phyloP scores from a whole-genome alignment of 2,797 vertebrate species.

The Novumbra hubbsi region DNA sequence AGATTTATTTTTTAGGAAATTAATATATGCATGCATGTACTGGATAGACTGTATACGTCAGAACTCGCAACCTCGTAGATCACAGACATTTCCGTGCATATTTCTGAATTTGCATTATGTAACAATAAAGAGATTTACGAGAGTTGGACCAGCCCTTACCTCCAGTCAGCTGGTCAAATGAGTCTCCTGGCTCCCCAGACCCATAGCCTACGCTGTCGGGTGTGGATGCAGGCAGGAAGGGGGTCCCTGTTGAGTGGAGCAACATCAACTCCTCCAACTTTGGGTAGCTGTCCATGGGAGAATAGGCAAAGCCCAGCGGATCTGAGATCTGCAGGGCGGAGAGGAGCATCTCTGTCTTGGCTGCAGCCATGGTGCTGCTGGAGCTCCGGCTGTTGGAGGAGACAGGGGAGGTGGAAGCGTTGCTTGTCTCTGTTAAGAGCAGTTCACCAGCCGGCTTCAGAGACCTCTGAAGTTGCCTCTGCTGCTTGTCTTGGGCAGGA shows the following conservation, averaged over 20 bases:
- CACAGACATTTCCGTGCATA: neutral
- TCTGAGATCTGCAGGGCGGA: slow-evolving; percentile 89
- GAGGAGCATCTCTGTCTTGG: slow-evolving; percentile 88
- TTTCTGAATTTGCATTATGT: neutral
- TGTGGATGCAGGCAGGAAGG: slow-evolving; percentile 74
- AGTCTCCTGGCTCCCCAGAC: slow-evolving; percentile 78
- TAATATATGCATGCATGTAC: neutral
- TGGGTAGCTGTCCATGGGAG: slow-evolving; percentile 86
- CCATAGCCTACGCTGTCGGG: slow-evolving; percentile 70
- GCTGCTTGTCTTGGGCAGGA: slow-evolving; percentile 19
- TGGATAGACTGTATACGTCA: neutral
- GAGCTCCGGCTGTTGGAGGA: slow-evolving; percentile 29
- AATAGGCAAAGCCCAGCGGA: slow-evolving; percentile 82
- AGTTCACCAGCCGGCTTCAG: slow-evolving; percentile 12
- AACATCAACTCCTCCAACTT: slow-evolving; percentile 94
- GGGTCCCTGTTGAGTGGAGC: slow-evolving; percentile 80
- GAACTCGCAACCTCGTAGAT: neutral
- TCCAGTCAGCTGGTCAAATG: slow-evolving; percentile 82
- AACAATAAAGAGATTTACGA: neutral
- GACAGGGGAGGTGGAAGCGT: neutral
- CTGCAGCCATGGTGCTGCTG: slow-evolving; percentile 80
- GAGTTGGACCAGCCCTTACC: slow-evolving; percentile 75
- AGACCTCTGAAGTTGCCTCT: slow-evolving; percentile 33
- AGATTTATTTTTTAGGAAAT: neutral
- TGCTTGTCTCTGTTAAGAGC: slow-evolving; percentile 37